Evolutionary conservation across 1,140 invertebrate genomes (phyloP), one percentile per base, ranked within the genome.

Genomic region (Hyposmocoma kahamanoa): DNA sequence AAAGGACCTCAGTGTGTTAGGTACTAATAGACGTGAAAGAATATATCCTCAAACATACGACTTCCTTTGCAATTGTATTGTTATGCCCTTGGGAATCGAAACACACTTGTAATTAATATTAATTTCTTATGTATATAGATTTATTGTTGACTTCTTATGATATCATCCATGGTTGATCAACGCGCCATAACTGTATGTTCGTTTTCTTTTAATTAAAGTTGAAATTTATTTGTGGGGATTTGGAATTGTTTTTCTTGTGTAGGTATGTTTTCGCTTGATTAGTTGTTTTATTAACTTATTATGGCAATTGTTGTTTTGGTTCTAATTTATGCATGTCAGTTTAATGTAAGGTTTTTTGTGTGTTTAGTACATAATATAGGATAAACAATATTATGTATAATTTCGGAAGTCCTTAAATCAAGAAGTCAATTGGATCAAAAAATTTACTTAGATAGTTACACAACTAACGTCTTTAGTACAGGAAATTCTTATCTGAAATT

Each of bases 261-360:
- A 62, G 15, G 38, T 45, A 43, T 53, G 58, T 72, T 64, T 78
- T 72, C 42, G 69, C 72, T 78, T 74, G 65, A 53, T 75, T 68
- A 62, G 68, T 77, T 74, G 61, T 74, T 72, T 67, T 72, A 69
- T 69, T 78, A 80, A 82, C 72, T 74, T 80, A 77, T 76, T 76
- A 59, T 72, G 58, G 62, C 59, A 56, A 65, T 61, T 68, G 58
- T 67, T 63, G 61, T 61, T 51, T 75, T 70, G 64, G 67, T 76
- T 71, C 62, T 72, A 64, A 61, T 65, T 63, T 63, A 60, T 65
- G 64, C 64, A 62, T 76, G 66, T 61, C 54, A 56, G 50, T 67
- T 53, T 64, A 61, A 55, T 53, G 34, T 62, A 57, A 58, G 59
- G 49, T 51, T 55, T n/a, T 61, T 62, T 51, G 65, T 59, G 56